Evolutionary conservation across 2,888 invertebrate genomes (phyloP).

Genomic region (Candidula unifasciata): DNA sequence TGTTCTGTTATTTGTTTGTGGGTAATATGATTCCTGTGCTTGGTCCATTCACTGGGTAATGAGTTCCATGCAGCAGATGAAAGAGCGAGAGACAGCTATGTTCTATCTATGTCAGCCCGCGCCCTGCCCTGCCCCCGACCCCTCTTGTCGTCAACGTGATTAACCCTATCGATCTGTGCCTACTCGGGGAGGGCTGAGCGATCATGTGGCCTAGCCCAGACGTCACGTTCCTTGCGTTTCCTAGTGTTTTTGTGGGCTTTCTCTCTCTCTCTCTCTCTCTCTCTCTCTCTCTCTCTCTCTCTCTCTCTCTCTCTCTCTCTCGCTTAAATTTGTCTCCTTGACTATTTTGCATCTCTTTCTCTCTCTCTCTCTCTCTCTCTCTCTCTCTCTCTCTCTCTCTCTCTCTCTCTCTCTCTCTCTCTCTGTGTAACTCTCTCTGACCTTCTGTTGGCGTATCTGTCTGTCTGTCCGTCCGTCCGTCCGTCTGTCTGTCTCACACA

Average conservation of each 20-base stretch:
- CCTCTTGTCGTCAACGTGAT: too few relatives aligned
- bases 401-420: background rate
- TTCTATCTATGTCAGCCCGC: too few relatives aligned
- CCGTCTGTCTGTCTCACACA: too few relatives aligned
- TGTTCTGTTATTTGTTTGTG: too few relatives aligned
- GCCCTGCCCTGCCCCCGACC: too few relatives aligned
- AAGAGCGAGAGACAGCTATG: too few relatives aligned
- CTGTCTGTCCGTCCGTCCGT: background rate
- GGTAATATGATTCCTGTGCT: too few relatives aligned
- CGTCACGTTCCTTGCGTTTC: background rate
- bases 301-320: background rate
- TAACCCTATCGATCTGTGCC: too few relatives aligned
- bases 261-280: background rate
- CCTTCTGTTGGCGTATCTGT: background rate
- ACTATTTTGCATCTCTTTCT: background rate
- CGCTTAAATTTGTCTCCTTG: background rate
- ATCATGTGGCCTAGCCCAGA: too few relatives aligned
- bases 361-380: background rate
- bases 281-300: background rate
- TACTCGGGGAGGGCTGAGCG: too few relatives aligned
- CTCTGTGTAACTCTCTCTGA: background rate
- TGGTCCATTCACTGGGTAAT: too few relatives aligned
- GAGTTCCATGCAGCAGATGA: too few relatives aligned
- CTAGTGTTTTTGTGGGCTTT: background rate
- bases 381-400: background rate